These are phyloP conservation scores for Epinephelus coioides DNA, from an alignment of 2,797 vertebrate genomes.

Conservation along the genomic window DNA sequence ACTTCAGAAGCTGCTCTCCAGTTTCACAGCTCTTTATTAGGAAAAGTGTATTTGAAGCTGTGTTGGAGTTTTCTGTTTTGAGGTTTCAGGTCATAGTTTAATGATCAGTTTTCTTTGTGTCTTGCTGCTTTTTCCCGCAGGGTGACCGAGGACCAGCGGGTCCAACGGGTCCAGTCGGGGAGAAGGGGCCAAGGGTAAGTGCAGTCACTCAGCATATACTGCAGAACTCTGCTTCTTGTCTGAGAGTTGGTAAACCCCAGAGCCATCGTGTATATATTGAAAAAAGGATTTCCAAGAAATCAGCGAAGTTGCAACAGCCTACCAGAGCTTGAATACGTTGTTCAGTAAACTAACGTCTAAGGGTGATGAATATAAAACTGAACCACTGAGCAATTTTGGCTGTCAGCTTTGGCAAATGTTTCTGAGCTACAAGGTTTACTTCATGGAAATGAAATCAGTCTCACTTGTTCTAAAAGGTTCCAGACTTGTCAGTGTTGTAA, in stretches of 20 bases:
- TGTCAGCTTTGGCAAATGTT: constrained; percentile 41
- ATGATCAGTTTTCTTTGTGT: constrained; percentile 44
- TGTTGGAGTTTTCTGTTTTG: constrained; percentile 29
- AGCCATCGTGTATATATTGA: neutral
- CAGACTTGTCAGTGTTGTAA: constrained; percentile 24
- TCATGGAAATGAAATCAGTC: constrained; percentile 38
- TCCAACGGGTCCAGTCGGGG: constrained; percentile 91
- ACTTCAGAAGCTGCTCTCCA: constrained; percentile 51
- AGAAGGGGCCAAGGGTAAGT: constrained; percentile 93
- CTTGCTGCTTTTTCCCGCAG: constrained; percentile 77
- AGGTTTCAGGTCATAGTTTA: constrained; percentile 58
- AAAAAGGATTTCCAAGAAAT: constrained; percentile 16
- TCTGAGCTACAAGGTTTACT: constrained; percentile 14
- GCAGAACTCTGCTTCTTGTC: constrained; percentile 27
- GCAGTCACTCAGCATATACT: constrained; percentile 8
- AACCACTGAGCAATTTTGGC: constrained; percentile 26
- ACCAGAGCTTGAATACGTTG: neutral
- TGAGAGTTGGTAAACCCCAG: neutral
- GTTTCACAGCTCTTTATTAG: constrained; percentile 60
- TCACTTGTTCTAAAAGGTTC: constrained; percentile 12
- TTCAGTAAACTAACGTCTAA: constrained; percentile 42
- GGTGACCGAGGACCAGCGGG: constrained; percentile 94
- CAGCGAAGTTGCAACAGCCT: neutral
- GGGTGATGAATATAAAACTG: constrained; percentile 38
- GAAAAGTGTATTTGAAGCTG: constrained; percentile 8